Conservation (phyloP, 2,113 vertebrate species). For the Piprites chloris region DNA sequence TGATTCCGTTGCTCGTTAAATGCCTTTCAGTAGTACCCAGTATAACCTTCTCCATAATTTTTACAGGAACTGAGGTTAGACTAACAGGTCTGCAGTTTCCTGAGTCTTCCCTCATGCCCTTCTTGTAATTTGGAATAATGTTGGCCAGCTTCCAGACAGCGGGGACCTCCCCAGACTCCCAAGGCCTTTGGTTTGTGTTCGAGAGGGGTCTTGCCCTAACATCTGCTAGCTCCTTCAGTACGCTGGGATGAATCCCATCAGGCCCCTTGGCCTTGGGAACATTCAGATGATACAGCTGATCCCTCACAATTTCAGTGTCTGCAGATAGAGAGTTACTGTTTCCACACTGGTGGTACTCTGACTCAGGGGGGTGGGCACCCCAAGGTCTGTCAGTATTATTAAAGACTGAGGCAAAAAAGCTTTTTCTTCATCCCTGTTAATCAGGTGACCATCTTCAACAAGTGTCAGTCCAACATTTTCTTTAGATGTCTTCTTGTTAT, state of each 20-base stretch:
- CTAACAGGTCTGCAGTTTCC: background rate
- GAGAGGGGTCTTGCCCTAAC: background rate
- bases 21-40: background rate
- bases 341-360: background rate
- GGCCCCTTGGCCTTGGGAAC: background rate
- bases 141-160: background rate
- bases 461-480: background rate
- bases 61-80: background rate
- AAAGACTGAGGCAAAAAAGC: background rate
- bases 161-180: background rate
- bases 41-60: background rate
- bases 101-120: background rate
- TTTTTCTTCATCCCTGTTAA: background rate
- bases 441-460: background rate
- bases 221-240: background rate
- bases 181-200: background rate
- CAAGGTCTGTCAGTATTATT: background rate
- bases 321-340: background rate
- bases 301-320: background rate
- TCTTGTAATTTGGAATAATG: background rate
- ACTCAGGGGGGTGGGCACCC: background rate
- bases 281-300: background rate
- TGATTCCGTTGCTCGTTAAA: background rate
- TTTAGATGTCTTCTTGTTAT: background rate
- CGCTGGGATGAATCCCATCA: background rate